These are phyloP conservation scores for Drosophila villosipedis DNA, from an alignment of 2,888 invertebrate species.

Conservation along the genomic window DNA sequence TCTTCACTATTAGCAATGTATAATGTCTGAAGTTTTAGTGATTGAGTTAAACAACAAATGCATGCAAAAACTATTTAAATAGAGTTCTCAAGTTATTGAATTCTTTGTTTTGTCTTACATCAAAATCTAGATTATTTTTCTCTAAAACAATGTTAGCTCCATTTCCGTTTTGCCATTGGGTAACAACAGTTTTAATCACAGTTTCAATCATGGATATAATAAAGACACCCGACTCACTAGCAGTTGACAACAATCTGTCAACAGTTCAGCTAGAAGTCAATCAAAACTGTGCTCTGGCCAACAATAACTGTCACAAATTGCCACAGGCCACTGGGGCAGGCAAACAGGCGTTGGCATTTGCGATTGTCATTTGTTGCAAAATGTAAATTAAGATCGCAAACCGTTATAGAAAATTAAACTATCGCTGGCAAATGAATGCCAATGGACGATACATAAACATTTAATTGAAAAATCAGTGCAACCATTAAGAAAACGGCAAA, in stretches of 20 bases:
- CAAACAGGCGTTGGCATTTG: conserved; percentile 18
- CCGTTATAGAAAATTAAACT: conserved; percentile 64
- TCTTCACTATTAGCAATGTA: not conserved
- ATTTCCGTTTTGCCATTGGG: conserved; percentile 4
- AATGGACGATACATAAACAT: conserved; percentile 45
- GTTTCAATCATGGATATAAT: conserved; percentile 48
- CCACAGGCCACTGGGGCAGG: conserved; percentile 50
- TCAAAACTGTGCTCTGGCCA: conserved; percentile 66
- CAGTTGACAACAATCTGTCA: conserved; percentile 57
- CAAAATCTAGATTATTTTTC: conserved; percentile 19
- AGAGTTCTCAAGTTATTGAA: not conserved
- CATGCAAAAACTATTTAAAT: not conserved
- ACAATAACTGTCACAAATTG: conserved; percentile 76
- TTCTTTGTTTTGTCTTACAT: not conserved
- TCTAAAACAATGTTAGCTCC: conserved; percentile 24
- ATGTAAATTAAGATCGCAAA: conserved; percentile 37
- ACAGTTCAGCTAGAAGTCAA: conserved; percentile 61
- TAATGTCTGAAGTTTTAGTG: not conserved
- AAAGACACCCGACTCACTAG: conserved; percentile 19
- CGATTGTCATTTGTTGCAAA: conserved; percentile 37
- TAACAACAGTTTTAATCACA: conserved; percentile 68
- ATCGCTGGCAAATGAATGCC: conserved; percentile 49
- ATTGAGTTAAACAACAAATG: not conserved
- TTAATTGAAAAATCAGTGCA: conserved; percentile 74
- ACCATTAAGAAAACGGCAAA: conserved; percentile 51